Evolutionary conservation across 1,140 invertebrate species (phyloP), one percentile per base, ranked within the genome.

Genomic region (Epicauta chinensis): DNA sequence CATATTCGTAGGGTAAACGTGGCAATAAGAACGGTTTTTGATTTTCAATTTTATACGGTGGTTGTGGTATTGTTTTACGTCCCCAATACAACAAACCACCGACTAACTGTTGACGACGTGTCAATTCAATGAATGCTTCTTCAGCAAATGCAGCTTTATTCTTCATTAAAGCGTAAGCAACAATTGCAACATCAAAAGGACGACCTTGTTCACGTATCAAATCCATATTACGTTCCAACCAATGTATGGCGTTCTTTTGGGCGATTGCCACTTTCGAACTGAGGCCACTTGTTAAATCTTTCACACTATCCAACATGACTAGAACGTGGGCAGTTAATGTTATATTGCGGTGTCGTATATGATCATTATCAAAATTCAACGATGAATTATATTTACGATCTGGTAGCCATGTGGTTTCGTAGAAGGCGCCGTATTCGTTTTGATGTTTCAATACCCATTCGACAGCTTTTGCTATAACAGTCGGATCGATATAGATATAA

Each of bases 11-110:
- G 0, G 89, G 87, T 46, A 93, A 70, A 0, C 93, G 79, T 0
- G 93, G 91, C n/a, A 93, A 65, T 1, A 88, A 71, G 76, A 93
- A 95, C 1, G 88, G 89, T 63, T 90, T 89, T 65, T 94, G 90
- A 72, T 93, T 93, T 70, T 94, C 91, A 56, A 86, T 77, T 70
- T 92, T 93, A 16, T 80, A 82, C 0, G 85, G 90, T 16, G 87
- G 87, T 37, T 78, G 76, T 0, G 90, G 89, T 1, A 93, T 79
- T 15, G 71, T 65, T 63, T 87, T 82, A 56, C 83, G 80, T 13
- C 86, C 89, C 89, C 91, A 95, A 65, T 93, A 95, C 31, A 82
- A 82, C 9, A 86, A 77, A n/a, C 84, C 88, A 38, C 87, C 85
- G 64, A 87, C 83, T 14, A 73, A 77, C 1, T 81, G 72, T 30